A percentile compares a stretch with the other conserved stretches of the same genome.
Conservation (phyloP, 2,888 invertebrate genomes). For the Nasonovia ribisnigri region DNA sequence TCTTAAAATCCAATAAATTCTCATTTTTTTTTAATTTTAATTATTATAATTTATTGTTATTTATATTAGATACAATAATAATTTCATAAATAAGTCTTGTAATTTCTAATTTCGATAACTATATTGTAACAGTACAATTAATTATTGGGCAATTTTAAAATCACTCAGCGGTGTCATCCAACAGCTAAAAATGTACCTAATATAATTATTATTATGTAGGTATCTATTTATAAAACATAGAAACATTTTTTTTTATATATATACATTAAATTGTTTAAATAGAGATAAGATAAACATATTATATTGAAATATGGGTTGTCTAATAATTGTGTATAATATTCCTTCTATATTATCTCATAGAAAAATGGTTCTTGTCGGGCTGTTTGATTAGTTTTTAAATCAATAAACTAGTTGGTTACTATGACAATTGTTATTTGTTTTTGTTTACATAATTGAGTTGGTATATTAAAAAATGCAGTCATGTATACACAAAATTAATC, state of each 20-base stretch:
- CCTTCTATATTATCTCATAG: neutral
- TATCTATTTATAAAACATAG: neutral
- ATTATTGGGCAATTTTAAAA: neutral
- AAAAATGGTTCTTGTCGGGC: neutral
- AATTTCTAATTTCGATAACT: neutral
- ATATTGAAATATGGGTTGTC: neutral
- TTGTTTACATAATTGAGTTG: conserved; percentile 35
- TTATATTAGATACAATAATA: neutral
- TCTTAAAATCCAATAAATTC: neutral
- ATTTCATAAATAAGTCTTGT: neutral
- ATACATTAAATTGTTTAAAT: neutral
- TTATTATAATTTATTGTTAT: neutral
- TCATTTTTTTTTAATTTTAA: neutral
- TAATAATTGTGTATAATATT: neutral
- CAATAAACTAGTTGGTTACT: conserved; percentile 53
- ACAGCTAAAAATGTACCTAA: neutral
- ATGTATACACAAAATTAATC: neutral
- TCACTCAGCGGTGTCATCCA: neutral
- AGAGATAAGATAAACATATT: neutral
- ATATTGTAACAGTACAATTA: neutral
- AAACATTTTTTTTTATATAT: neutral
- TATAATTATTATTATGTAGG: neutral
- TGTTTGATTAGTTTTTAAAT: conserved; percentile 45
- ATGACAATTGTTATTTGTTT: conserved; percentile 50
- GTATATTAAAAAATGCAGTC: neutral